Evolutionary conservation across 2,113 vertebrate genomes (phyloP).

Genomic region (Tachuris rubrigastra): DNA sequence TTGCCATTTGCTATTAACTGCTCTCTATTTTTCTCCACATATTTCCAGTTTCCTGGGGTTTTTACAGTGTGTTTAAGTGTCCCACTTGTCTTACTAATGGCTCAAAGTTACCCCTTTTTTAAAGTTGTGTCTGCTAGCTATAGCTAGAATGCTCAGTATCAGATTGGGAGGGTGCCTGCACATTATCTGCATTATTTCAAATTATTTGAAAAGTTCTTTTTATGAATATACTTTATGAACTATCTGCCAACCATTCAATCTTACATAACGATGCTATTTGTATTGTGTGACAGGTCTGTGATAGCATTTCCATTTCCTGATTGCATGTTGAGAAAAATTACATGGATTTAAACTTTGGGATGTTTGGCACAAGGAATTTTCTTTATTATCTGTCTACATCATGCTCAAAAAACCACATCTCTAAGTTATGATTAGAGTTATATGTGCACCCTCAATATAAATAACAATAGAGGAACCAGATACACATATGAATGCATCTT

Average conservation of each 20-base stretch:
- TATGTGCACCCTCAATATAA: neutral
- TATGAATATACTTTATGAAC: neutral
- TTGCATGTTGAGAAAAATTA: neutral
- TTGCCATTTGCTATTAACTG: slow-evolving; percentile 28
- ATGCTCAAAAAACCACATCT: neutral
- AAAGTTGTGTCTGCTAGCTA: neutral
- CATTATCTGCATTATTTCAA: neutral
- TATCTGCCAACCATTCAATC: neutral
- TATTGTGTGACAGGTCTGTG: neutral
- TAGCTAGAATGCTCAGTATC: neutral
- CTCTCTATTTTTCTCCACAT: neutral
- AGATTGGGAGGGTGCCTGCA: neutral
- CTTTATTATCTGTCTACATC: neutral
- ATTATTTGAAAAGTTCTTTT: neutral
- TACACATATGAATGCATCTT: neutral
- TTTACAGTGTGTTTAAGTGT: slow-evolving; percentile 31
- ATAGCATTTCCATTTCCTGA: neutral
- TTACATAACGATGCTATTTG: neutral
- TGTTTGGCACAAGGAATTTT: neutral
- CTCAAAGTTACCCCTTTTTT: neutral
- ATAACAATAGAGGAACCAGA: neutral
- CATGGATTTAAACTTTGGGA: neutral
- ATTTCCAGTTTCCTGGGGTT: neutral
- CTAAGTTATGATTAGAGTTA: neutral
- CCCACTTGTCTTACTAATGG: neutral